Conservation (phyloP, 2,797 vertebrate genomes). For the Notamacropus eugenii region DNA sequence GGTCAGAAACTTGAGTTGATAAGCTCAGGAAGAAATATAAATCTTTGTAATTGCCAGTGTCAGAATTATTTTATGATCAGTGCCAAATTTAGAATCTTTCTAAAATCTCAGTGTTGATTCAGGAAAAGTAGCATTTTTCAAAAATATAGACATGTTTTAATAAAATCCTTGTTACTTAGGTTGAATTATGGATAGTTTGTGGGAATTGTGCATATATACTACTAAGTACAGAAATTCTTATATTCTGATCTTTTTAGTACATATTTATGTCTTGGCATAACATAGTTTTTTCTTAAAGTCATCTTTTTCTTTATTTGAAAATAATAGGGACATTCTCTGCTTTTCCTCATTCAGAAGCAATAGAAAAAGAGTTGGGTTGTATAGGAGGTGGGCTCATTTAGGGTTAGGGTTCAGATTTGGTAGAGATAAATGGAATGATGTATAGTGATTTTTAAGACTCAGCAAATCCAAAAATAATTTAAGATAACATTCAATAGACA, state of each 20-base stretch:
- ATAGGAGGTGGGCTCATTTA: neutral
- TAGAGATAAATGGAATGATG: conserved; percentile 39
- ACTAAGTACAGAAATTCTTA: conserved; percentile 11
- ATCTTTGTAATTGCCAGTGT: conserved; percentile 21
- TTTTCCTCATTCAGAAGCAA: conserved; percentile 40
- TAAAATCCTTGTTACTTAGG: conserved; percentile 47
- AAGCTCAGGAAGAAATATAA: conserved; percentile 50
- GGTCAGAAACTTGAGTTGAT: conserved; percentile 47
- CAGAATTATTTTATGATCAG: conserved; percentile 51
- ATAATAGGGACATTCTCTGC: conserved; percentile 33
- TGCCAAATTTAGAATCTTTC: conserved; percentile 67
- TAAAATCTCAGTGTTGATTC: conserved; percentile 47
- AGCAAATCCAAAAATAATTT: conserved; percentile 51
- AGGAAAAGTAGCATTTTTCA: conserved; percentile 38
- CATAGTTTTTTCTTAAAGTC: conserved; percentile 32
- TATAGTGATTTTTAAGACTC: conserved; percentile 52
- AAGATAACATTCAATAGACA: neutral
- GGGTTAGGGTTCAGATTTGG: neutral
- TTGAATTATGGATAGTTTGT: conserved; percentile 30
- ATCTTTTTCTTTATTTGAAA: neutral
- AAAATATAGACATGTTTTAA: conserved; percentile 36
- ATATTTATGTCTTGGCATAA: conserved; percentile 26
- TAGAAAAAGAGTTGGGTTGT: conserved; percentile 12
- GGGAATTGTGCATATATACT: conserved; percentile 51
- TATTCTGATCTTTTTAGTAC: neutral